Conservation (phyloP, 2,113 vertebrate species). For the Platichthys flesus region DNA sequence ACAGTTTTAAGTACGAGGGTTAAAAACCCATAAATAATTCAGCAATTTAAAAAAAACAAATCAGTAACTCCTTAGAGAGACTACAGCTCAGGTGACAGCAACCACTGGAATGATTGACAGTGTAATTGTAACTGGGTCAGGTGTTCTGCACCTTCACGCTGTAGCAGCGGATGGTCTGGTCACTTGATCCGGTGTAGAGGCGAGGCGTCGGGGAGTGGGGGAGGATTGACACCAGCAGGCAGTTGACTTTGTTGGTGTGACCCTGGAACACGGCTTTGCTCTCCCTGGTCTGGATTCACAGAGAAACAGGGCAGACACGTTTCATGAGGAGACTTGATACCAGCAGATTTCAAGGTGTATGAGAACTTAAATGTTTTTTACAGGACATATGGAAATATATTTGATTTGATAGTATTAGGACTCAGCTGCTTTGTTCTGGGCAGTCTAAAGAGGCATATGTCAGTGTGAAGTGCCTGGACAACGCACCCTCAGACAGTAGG, state of each 20-base stretch:
- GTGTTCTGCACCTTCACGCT: slow-evolving; percentile 84
- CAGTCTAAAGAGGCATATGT: neutral
- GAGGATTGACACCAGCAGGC: slow-evolving; percentile 87
- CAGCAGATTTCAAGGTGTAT: no score
- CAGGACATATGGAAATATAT: no score
- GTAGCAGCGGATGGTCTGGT: slow-evolving; percentile 92
- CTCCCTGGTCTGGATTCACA: slow-evolving; percentile 85
- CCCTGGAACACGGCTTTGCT: slow-evolving; percentile 90
- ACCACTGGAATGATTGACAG: neutral
- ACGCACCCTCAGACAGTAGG: slow-evolving; percentile 88
- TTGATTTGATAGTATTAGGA: no score
- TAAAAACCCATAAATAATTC: neutral
- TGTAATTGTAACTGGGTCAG: neutral
- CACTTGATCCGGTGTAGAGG: slow-evolving; percentile 94
- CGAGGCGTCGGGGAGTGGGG: slow-evolving; percentile 77
- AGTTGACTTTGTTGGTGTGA: slow-evolving; percentile 93
- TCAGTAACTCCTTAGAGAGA: no score
- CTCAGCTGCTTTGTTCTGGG: neutral
- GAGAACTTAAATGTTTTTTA: no score
- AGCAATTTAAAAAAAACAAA: neutral
- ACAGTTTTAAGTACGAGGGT: neutral
- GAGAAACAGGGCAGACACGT: neutral
- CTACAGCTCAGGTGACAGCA: no score
- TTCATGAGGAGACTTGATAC: neutral
- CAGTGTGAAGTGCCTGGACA: neutral